Evolutionary conservation across 2,888 invertebrate genomes (phyloP), one percentile per base, ranked within the genome.

Genomic region (Arctia plantaginis): DNA sequence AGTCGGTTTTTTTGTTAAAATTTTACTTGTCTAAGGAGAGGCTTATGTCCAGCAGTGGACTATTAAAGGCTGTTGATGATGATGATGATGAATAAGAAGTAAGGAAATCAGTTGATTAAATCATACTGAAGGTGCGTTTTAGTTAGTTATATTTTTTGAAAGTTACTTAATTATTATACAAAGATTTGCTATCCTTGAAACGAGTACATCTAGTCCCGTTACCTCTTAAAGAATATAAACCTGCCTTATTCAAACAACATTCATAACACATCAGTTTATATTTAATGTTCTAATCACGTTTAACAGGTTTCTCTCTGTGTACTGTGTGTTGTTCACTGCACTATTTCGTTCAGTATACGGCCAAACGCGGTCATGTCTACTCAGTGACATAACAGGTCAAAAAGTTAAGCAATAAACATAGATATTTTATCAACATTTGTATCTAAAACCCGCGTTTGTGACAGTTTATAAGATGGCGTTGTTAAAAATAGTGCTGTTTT

Each of bases 401-500:
- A 13, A 23, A 27, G 20, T 44, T 30, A 30, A 15, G 13, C 27
- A 15, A 30, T 4, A 30, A 59, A 30, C 30, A 30, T 47, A 55
- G 0, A 35, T 33, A 51, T 23, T 67, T 20, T 10, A 33, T 20
- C 51, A 35, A 10, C 47, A 33, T 30, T 35, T 51, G 18, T 27
- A 27, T 44, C 4, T 30, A 30, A 27, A 3, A 59, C 12, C 27
- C 35, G 55, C 51, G 15, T 15, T 33, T 69, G 20, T 69, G 51
- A 35, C 55, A 15, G 35, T 51, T 33, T 35, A 35, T n/a, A 55
- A 47, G 59, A 47, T 62, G 68, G 23, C 20, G 64, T 47, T 69
- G 68, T 12, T 69, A 1, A 73, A 69, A 69, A 20, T 64, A 30
- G 13, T 64, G 15, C 0, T 47, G 13, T 15, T 73, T 23, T 72